phyloP scores from a whole-genome alignment of 2,797 vertebrate genomes.

The Myotis daubentonii region DNA sequence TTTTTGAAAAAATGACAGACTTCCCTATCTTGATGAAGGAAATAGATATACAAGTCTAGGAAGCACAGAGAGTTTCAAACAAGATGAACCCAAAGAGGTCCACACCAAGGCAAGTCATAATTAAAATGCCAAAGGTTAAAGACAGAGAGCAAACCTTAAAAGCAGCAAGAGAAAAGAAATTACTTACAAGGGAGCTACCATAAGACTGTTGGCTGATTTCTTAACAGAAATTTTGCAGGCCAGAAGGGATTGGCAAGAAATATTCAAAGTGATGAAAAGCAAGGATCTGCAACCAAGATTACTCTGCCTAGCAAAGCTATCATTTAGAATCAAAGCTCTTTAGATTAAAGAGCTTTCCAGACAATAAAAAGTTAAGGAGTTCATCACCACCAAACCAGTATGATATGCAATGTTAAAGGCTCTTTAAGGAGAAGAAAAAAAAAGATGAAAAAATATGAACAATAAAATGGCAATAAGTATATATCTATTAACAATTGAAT shows the following conservation, averaged over 20 bases:
- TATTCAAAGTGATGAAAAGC: not conserved
- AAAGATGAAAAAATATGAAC: not conserved
- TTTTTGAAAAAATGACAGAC: not conserved
- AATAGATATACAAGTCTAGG: not conserved
- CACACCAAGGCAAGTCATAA: not conserved
- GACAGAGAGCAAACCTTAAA: not conserved
- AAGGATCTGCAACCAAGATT: not conserved
- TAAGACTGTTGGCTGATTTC: not conserved
- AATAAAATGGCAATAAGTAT: not conserved
- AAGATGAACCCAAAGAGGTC: not conserved
- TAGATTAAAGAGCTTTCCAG: not conserved
- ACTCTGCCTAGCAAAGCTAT: not conserved
- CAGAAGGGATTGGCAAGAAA: not conserved
- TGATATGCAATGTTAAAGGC: not conserved
- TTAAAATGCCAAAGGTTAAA: not conserved
- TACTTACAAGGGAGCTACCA: not conserved
- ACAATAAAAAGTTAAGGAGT: not conserved
- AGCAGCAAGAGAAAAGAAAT: not conserved
- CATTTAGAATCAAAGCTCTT: not conserved
- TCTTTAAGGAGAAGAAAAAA: not conserved
- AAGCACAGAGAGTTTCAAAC: not conserved
- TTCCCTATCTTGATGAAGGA: not conserved
- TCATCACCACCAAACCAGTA: not conserved
- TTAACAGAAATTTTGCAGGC: not conserved
- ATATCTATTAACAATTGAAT: not conserved